Percentiles rank a stretch among this genome's conserved stretches.
phyloP scores from a whole-genome alignment of 2,797 vertebrate genomes.

The Hydrolagus colliei region DNA sequence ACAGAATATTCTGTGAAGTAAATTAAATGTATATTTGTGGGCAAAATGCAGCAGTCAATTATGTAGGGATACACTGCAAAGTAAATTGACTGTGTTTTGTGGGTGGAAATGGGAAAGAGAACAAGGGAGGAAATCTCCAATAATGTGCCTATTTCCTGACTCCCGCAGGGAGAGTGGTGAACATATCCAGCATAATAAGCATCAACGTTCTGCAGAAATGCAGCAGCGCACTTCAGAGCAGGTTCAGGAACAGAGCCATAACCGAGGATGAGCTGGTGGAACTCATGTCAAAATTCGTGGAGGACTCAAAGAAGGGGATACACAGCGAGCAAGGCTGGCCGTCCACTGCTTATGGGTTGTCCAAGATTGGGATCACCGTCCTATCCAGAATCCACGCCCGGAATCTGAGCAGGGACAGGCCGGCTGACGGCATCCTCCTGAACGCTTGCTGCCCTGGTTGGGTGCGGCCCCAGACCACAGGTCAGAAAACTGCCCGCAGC shows the following conservation, averaged over 20 bases:
- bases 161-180: no score
- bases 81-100: no score
- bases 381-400: conserved; percentile 47
- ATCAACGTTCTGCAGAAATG: no score
- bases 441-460: conserved; percentile 50
- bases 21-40: no score
- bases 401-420: conserved; percentile 38
- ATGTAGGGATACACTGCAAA: no score
- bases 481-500: conserved; percentile 41
- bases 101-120: no score
- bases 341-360: conserved; percentile 42
- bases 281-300: conserved; percentile 46
- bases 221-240: background rate
- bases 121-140: no score
- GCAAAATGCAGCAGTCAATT: no score
- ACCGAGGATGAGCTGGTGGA: conserved; percentile 43
- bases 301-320: conserved; percentile 39
- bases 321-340: conserved; percentile 46
- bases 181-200: no score
- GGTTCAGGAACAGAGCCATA: conserved; percentile 40
- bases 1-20: no score
- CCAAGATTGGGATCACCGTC: conserved; percentile 28
- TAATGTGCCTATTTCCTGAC: no score
- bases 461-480: conserved; percentile 48
- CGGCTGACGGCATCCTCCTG: conserved; percentile 45